Conservation (phyloP, 2,113 vertebrate genomes). For the Scartelaos histophorus region DNA sequence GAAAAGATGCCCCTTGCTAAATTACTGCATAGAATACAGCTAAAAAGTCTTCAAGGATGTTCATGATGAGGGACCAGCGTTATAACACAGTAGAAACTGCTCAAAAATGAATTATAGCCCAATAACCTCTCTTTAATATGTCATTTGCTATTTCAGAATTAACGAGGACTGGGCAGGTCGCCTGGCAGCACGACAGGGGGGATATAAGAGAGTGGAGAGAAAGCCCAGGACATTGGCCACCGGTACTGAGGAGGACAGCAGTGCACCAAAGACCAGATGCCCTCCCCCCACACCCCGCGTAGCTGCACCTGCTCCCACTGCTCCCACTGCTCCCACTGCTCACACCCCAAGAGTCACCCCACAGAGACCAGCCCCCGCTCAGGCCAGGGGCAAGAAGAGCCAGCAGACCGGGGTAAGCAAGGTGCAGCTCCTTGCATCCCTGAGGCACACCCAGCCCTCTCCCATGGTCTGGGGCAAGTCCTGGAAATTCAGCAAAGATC, state of each 20-base stretch:
- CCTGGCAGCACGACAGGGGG: constrained; percentile 15
- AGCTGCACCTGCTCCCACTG: not conserved
- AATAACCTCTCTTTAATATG: not conserved
- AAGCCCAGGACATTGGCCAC: constrained; percentile 16
- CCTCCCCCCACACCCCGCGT: not conserved
- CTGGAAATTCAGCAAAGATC: constrained; percentile 59
- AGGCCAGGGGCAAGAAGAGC: constrained; percentile 29
- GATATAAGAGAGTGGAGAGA: constrained; percentile 36
- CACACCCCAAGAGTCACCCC: constrained; percentile 10
- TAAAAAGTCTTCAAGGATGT: no score
- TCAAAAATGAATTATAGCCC: no score
- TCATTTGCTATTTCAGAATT: constrained; percentile 41
- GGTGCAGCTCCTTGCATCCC: constrained; percentile 30
- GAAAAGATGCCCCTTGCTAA: no score
- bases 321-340: not conserved
- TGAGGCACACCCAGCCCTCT: constrained; percentile 50
- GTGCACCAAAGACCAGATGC: constrained; percentile 36
- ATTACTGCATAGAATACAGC: no score
- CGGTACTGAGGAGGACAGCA: constrained; percentile 9
- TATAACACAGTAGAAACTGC: no score
- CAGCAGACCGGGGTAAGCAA: constrained; percentile 20
- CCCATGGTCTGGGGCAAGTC: constrained; percentile 56
- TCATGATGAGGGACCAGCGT: no score
- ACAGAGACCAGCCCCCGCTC: constrained; percentile 9
- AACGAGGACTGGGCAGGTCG: constrained; percentile 59